Conservation (phyloP, 2,797 vertebrate genomes). For the Brotula barbata region DNA sequence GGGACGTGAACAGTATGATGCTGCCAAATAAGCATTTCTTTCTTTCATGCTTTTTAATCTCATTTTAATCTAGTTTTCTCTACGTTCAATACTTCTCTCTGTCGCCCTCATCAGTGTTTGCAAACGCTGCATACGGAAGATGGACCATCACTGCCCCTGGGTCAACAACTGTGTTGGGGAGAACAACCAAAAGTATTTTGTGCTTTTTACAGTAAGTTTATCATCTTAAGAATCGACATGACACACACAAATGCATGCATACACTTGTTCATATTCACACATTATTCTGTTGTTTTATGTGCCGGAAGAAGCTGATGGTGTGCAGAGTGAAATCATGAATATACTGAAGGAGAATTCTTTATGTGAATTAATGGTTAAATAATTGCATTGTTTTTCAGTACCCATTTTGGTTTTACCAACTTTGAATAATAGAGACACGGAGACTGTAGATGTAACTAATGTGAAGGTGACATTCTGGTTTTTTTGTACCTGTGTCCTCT, state of each 20-base stretch:
- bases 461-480: not conserved
- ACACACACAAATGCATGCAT: not conserved
- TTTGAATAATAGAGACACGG: not conserved
- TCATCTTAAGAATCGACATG: too few species aligned
- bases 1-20: too few species aligned
- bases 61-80: too few species aligned
- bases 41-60: not conserved
- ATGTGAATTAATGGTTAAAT: too few species aligned
- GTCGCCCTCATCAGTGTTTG: slow-evolving; percentile 84
- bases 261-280: not conserved
- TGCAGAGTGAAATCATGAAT: not conserved
- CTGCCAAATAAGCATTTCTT: too few species aligned
- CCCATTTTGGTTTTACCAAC: too few species aligned
- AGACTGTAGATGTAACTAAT: not conserved
- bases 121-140: slow-evolving; percentile 97
- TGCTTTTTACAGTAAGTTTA: slow-evolving; percentile 96
- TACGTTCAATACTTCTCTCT: not conserved
- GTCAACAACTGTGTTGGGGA: slow-evolving; percentile 99
- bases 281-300: not conserved
- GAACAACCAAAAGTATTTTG: slow-evolving; percentile 99
- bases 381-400: too few species aligned
- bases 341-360: not conserved
- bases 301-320: not conserved
- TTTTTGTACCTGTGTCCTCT: not conserved
- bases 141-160: slow-evolving; percentile 99